A percentile compares a stretch with the other conserved stretches of the same genome.
Conservation (phyloP, 2,797 vertebrate genomes). For the Tinamus major region DNA sequence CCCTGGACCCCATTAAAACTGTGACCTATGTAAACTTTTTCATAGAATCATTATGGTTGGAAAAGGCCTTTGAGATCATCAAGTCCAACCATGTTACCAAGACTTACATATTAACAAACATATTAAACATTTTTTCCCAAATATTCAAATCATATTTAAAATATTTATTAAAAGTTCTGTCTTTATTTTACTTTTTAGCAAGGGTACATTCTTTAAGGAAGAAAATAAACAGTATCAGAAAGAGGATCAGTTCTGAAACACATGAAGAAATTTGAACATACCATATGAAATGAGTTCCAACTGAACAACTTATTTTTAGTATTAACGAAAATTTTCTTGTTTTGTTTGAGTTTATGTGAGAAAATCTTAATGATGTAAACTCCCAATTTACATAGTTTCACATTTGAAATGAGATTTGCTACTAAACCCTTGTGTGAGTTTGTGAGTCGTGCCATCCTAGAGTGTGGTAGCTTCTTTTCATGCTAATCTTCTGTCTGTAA, state of each 20-base stretch:
- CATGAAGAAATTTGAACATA: background rate
- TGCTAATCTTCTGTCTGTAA: background rate
- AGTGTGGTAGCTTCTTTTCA: background rate
- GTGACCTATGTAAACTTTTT: constrained; percentile 13
- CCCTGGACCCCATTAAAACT: constrained; percentile 23
- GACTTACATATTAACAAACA: background rate
- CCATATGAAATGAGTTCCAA: background rate
- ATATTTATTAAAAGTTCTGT: background rate
- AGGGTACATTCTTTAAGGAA: constrained; percentile 23
- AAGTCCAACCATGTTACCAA: too few species aligned
- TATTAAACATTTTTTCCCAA: background rate
- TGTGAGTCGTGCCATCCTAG: background rate
- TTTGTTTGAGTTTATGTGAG: background rate
- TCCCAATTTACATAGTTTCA: background rate
- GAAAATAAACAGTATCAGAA: background rate
- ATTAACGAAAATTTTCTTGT: background rate
- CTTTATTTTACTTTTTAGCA: background rate
- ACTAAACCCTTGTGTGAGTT: background rate
- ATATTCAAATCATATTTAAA: constrained; percentile 8
- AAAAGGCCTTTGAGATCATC: too few species aligned
- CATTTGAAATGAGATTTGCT: background rate
- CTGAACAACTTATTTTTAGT: background rate
- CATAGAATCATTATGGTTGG: too few species aligned
- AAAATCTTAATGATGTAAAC: constrained; percentile 1
- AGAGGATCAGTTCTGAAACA: background rate